These are phyloP conservation scores for Nothobranchius furzeri DNA, from an alignment of 2,113 vertebrate species.

Conservation along the genomic window DNA sequence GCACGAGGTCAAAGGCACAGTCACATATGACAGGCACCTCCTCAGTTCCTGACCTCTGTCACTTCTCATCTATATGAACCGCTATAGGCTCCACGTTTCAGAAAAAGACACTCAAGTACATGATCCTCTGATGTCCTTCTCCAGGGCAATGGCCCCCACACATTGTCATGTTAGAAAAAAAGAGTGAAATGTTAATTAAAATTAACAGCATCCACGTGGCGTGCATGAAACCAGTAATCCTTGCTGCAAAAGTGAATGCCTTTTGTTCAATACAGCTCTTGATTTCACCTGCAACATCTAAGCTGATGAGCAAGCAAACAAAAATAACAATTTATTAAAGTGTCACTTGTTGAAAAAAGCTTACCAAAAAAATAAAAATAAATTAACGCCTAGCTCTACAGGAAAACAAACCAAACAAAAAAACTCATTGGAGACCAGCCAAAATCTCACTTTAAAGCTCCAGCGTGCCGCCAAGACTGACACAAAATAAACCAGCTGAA, in stretches of 20 bases:
- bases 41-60: constrained; percentile 73
- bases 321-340: constrained; percentile 53
- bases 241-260: constrained; percentile 40
- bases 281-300: constrained; percentile 32
- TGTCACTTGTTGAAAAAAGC: constrained; percentile 52
- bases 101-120: constrained; percentile 66
- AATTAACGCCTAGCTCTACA: not conserved
- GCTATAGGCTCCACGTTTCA: constrained; percentile 50
- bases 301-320: constrained; percentile 50
- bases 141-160: constrained; percentile 21
- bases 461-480: constrained; percentile 15
- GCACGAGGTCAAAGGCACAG: constrained; percentile 75
- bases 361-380: not conserved
- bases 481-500: constrained; percentile 41
- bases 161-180: constrained; percentile 43
- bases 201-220: constrained; percentile 17
- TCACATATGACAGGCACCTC: constrained; percentile 69
- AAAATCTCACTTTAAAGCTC: constrained; percentile 39
- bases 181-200: constrained; percentile 29
- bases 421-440: constrained; percentile 20
- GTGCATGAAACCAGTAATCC: constrained; percentile 30
- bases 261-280: constrained; percentile 30
- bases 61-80: constrained; percentile 71
- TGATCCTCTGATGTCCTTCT: constrained; percentile 46
- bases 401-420: not conserved